Evolutionary conservation across 2,888 invertebrate species (phyloP), one percentile per base, ranked within the genome.

Genomic region (Myathropa florea): DNA sequence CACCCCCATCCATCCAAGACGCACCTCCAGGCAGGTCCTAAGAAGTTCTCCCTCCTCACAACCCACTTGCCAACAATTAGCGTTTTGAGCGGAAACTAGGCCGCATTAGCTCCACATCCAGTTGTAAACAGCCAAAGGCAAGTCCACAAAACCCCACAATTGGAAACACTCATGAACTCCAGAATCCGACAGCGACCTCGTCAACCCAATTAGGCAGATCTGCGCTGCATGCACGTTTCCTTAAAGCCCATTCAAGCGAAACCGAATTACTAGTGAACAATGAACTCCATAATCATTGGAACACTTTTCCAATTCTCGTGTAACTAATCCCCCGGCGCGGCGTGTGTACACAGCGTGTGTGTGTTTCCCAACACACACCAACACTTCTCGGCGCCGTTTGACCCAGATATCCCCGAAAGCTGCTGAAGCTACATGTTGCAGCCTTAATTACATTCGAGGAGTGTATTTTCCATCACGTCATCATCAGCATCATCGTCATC

Each of bases 371-470:
- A 84, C 70, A 76, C 76, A 80, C 71, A 55, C 75, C 75, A 65
- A 71, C 75, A 67, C 63, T 73, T 67, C 57, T 24, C 23, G 24
- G 57, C 24, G 57, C 24, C 23, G 63, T 71, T 72, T 80, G 72
- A 80, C 80, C 80, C 72, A 80, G 21, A 73, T 77, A 68, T 65
- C 33, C 36, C 60, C 72, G 65, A 60, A 72, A 65, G 80, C 65
- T 60, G 14, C 57, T 57, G 59, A 36, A 61, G 59, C 64, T 60
- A 75, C 57, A 67, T 82, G 85, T 26, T 78, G 70, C 81, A 77
- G 39, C 81, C 81, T 85, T 85, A 85, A 85, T 85, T 85, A 85
- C 85, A 81, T 85, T 85, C 77, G 64, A 77, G 81, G 72, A 23
- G 63, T 68, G 77, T 73, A 78, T 64, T 82, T 85, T 68, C 76